These are phyloP conservation scores for Premnoplex brunnescens DNA, from an alignment of 2,797 vertebrate genomes.

Conservation along the genomic window DNA sequence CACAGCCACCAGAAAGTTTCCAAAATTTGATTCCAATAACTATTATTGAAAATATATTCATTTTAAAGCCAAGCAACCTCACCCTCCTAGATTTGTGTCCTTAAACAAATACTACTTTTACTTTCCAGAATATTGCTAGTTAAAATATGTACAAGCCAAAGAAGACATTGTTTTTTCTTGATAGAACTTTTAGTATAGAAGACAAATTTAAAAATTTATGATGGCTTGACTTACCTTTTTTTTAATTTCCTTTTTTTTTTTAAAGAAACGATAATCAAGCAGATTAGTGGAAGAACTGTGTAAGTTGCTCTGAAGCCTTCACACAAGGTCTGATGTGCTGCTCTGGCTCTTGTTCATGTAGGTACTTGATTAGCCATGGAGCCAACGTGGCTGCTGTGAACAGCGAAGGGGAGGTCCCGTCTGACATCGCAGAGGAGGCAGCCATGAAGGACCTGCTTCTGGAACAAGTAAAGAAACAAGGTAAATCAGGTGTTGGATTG, in stretches of 20 bases:
- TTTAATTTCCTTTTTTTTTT: neutral
- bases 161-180: neutral
- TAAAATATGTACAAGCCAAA: neutral
- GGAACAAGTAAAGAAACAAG: constrained; percentile 81
- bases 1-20: neutral
- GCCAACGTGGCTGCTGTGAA: constrained; percentile 79
- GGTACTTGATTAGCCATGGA: constrained; percentile 77
- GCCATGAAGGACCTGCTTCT: constrained; percentile 82
- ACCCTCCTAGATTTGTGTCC: neutral
- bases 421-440: constrained; percentile 80
- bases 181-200: neutral
- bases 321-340: neutral
- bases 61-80: neutral
- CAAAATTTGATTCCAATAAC: neutral
- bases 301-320: neutral
- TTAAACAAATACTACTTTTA: neutral
- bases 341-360: neutral
- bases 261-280: rapidly evolving
- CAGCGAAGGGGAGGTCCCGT: constrained; percentile 79
- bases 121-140: neutral
- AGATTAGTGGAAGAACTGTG: neutral
- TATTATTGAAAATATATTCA: neutral
- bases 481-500: neutral
- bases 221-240: neutral
- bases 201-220: neutral